Evolutionary conservation across 2,113 vertebrate genomes (phyloP).

Genomic region (Tragelaphus strepsiceros): DNA sequence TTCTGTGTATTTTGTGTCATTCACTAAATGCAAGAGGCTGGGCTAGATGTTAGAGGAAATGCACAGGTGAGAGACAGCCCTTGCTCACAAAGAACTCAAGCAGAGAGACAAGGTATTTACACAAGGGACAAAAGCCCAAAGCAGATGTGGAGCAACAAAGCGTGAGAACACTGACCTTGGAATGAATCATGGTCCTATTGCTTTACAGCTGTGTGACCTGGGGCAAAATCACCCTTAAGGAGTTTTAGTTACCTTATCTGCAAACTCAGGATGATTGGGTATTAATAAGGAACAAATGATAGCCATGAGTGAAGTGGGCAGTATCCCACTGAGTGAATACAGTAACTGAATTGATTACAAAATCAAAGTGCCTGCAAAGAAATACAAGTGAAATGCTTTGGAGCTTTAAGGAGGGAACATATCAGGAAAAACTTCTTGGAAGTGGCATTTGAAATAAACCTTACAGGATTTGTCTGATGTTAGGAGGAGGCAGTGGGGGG

Average conservation of each 20-base stretch:
- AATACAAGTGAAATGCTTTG: background rate
- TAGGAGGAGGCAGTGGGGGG: background rate
- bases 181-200: background rate
- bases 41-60: background rate
- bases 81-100: background rate
- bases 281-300: background rate
- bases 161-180: background rate
- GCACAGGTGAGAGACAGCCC: background rate
- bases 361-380: background rate
- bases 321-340: background rate
- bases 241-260: slow-evolving; percentile 13
- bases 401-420: background rate
- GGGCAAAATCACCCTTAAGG: background rate
- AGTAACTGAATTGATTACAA: background rate
- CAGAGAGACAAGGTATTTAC: background rate
- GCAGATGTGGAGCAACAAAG: background rate
- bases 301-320: background rate
- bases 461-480: background rate
- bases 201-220: background rate
- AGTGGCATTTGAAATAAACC: background rate
- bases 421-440: slow-evolving; percentile 1
- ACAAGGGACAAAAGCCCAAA: background rate
- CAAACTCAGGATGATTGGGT: background rate
- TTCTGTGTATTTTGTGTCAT: slow-evolving; percentile 17
- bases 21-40: background rate